Evolutionary conservation across 1,140 invertebrate genomes (phyloP), one percentile per base, ranked within the genome.

Genomic region (Aricia agestis): DNA sequence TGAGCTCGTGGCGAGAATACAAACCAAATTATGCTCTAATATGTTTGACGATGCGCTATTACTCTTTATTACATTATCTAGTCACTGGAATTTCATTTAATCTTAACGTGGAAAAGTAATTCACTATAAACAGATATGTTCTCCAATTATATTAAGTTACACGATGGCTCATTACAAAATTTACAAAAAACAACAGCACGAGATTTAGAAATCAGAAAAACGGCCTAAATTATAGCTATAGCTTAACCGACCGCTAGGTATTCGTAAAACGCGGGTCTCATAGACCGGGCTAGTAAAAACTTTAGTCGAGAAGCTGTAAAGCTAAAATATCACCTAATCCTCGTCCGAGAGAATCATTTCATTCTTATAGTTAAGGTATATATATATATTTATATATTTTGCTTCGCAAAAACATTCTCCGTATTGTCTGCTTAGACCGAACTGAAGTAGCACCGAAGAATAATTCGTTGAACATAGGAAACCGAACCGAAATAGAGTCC

Each of bases 281-380:
- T 74, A 90, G 88, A 88, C 86, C 80, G 63, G 68, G 79, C 80
- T 76, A 71, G 81, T 80, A 81, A 78, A 87, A 83, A 83, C 72
- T 73, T 84, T 81, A 83, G 79, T 75, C 80, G 81, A 82, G 82
- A 89, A 89, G 87, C 88, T 81, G 87, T 90, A 90, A 90, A 90
- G 88, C 88, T 90, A 83, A 87, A 85, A 87, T 90, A 90, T 90
- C 88, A 90, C 88, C 78, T 72, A 84, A 86, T 86, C 80, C 85
- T 89, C 88, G 77, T 76, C 68, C 75, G 77, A 85, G 88, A 90
- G 86, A 88, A 88, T 88, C 74, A 71, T 74, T 82, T 77, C 71
- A 75, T 70, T 79, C 78, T 80, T 79, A 82, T 67, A 83, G 76
- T 80, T 80, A 83, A 78, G 77, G 78, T 79, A 82, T 80, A 77